Evolutionary conservation across 2,113 vertebrate species (phyloP), one percentile per base, ranked within the genome.

Genomic region (Etia nguti): DNA sequence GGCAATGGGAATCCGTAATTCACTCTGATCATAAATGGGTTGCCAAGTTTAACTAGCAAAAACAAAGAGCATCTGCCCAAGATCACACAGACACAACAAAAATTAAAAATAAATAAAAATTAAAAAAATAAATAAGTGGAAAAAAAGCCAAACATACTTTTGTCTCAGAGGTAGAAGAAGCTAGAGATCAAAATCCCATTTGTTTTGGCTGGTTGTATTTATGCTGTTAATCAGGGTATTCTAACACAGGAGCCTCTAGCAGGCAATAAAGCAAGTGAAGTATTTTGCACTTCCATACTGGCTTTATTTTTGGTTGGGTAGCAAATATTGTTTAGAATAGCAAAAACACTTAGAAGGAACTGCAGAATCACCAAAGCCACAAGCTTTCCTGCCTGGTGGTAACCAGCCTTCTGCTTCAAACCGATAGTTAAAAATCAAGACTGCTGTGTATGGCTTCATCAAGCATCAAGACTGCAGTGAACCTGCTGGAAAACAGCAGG

Each of bases 381-480:
- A 24, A 4, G 34, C 26, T 20, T 6, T 12, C 2, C 2, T 15
- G 2, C 8, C 43, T 16, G 8, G 4, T 20, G 55, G 13, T 11
- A 31, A 24, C 10, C 83, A 52, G 57, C 55, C 34, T 36, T 20
- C 56, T 60, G 26, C 13, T 56, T 31, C 41, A 20, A 75, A 59
- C 56, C 38, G 11, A 22, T 7, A 10, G 26, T n/a, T 11, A 2
- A 5, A 46, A 56, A 56, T 65, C 50, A 48, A 48, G 22, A 52
- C 9, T 29, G 29, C 18, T 12, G 38, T 86, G 29, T 92, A 90
- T 20, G 46, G 85, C 13, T 16, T 31, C 16, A 16, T 93, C 43
- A 43, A 65, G n/a, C 83, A 77, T 26, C 5, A 2, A 4, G 18
- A 59, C n/a, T 2, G 22, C 10, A 16, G 8, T 36, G 60, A 4